Percentiles rank a stretch among this genome's conserved stretches.
phyloP scores from a whole-genome alignment of 2,113 vertebrate species.

The Microcebus lehilahytsara region DNA sequence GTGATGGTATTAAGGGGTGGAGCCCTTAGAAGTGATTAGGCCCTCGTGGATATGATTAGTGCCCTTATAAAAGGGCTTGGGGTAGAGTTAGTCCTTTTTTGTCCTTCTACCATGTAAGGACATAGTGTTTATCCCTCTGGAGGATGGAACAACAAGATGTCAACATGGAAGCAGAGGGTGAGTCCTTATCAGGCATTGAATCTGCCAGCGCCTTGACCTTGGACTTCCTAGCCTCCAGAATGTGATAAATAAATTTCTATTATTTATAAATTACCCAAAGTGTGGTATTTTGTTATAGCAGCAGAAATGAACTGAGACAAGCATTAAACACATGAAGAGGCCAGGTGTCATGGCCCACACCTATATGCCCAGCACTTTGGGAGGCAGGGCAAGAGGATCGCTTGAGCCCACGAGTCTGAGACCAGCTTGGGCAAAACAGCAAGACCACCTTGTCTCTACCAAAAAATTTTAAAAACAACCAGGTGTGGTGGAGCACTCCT shows the following conservation, averaged over 20 bases:
- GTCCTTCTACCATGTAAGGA: background rate
- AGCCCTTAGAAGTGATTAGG: background rate
- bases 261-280: background rate
- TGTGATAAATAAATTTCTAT: background rate
- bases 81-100: background rate
- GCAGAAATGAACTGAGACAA: background rate
- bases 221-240: background rate
- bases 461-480: no score
- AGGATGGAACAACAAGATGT: background rate
- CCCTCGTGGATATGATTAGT: no score
- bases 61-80: no score
- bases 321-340: background rate
- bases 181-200: background rate
- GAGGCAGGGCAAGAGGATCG: no score
- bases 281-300: background rate
- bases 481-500: no score
- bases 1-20: background rate
- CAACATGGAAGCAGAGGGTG: background rate
- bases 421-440: no score
- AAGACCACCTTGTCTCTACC: no score
- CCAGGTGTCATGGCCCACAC: no score
- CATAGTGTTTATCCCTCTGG: background rate
- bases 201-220: background rate
- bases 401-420: no score
- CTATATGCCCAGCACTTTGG: no score